Evolutionary conservation across 1,140 invertebrate species (phyloP).

Genomic region (Antheraea pernyi): DNA sequence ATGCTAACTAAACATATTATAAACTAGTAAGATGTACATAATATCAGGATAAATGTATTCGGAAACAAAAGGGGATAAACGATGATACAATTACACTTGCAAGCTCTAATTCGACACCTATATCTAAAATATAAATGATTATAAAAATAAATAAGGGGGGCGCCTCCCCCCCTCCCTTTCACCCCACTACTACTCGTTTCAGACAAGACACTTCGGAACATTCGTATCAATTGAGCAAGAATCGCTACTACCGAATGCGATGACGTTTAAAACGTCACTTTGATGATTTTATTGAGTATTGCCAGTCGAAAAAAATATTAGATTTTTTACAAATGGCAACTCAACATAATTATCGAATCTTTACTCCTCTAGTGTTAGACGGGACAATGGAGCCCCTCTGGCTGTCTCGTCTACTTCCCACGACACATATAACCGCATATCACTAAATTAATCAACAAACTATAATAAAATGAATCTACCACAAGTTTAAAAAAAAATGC

Average conservation of each 20-base stretch:
- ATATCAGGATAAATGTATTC: not conserved
- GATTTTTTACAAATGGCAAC: not conserved
- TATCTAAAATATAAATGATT: conserved; percentile 74
- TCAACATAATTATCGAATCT: not conserved
- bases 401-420: conserved; percentile 5
- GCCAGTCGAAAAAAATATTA: not conserved
- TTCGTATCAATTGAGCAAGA: conserved; percentile 49
- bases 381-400: not conserved
- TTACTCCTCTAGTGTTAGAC: too few species aligned
- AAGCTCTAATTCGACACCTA: conserved; percentile 55
- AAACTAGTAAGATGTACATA: not conserved
- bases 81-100: conserved; percentile 49
- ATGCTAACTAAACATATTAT: too few species aligned
- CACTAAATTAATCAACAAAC: conserved; percentile 48
- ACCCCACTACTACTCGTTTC: conserved; percentile 29
- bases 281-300: not conserved
- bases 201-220: conserved; percentile 40
- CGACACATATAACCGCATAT: conserved; percentile 30
- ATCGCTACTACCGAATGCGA: conserved; percentile 19
- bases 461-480: conserved; percentile 41
- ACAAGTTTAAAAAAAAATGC: conserved; percentile 34
- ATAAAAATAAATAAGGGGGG: conserved; percentile 75
- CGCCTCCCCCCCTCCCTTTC: conserved; percentile 42
- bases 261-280: not conserved
- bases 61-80: too few species aligned